phyloP scores from a whole-genome alignment of 2,113 vertebrate genomes.

The Ovis canadensis region DNA sequence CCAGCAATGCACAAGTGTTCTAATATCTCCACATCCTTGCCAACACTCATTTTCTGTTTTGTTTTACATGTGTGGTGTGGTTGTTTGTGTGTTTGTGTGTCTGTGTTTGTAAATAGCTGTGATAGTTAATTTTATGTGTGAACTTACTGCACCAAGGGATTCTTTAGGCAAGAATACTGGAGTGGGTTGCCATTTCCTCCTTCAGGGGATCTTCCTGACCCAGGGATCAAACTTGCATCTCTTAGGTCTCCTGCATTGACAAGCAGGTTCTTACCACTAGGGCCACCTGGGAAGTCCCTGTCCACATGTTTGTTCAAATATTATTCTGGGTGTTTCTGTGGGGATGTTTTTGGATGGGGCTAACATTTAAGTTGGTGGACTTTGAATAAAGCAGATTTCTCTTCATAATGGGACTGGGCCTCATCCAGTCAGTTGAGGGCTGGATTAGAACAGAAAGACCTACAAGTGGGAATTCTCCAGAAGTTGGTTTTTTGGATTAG shows the following conservation, averaged over 20 bases:
- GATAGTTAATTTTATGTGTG: not conserved
- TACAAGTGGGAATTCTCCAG: not conserved
- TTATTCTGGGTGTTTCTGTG: not conserved
- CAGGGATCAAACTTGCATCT: not conserved
- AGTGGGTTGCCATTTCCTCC: not conserved
- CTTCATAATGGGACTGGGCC: not conserved
- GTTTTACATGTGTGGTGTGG: not conserved
- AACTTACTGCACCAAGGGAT: not conserved
- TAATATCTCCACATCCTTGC: not conserved
- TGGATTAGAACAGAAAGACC: not conserved
- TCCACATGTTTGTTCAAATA: not conserved
- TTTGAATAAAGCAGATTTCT: not conserved
- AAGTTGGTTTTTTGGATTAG: not conserved
- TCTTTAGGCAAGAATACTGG: not conserved
- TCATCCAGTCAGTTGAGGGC: not conserved
- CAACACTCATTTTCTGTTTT: not conserved
- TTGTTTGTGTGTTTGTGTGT: not conserved
- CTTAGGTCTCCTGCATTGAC: not conserved
- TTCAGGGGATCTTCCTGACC: not conserved
- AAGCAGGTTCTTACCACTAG: not conserved
- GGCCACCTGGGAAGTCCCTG: not conserved
- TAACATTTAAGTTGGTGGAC: not conserved
- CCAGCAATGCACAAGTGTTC: not conserved
- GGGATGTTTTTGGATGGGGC: not conserved
- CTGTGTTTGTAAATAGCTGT: not conserved